Conservation (phyloP, 2,888 invertebrate genomes). For the Lasioglossum figueresi region DNA sequence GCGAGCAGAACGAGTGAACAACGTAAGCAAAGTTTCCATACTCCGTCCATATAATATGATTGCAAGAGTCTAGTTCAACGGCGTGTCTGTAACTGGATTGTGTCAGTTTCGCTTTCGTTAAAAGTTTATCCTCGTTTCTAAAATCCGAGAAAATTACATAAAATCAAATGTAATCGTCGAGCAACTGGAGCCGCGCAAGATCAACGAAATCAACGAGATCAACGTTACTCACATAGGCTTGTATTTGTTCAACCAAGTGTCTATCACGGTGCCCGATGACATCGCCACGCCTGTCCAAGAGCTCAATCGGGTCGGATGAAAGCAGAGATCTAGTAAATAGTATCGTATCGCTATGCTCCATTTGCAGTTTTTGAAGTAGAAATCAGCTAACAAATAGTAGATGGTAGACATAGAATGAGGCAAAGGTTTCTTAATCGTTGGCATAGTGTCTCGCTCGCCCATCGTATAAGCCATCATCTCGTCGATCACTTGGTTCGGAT, state of each 20-base stretch:
- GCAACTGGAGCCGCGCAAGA: neutral
- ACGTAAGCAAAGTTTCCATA: slow-evolving; percentile 95
- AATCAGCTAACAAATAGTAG: slow-evolving; percentile 96
- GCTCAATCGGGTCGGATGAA: slow-evolving; percentile 92
- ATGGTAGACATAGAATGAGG: slow-evolving; percentile 89
- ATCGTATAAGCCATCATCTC: slow-evolving; percentile 89
- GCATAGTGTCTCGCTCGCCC: slow-evolving; percentile 86
- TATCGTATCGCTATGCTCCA: slow-evolving; percentile 90
- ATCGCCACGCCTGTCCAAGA: slow-evolving; percentile 97
- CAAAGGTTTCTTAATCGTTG: slow-evolving; percentile 85
- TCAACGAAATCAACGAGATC: neutral
- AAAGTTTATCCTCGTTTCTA: slow-evolving; percentile 87
- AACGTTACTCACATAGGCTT: slow-evolving; percentile 85
- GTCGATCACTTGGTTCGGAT: slow-evolving; percentile 87
- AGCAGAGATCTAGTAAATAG: slow-evolving; percentile 92
- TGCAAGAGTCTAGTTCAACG: slow-evolving; percentile 89
- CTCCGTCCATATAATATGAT: slow-evolving; percentile 94
- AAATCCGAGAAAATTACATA: slow-evolving; percentile 21
- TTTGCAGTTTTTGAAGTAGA: slow-evolving; percentile 95
- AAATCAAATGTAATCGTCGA: neutral
- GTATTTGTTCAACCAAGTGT: slow-evolving; percentile 91
- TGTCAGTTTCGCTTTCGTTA: slow-evolving; percentile 89
- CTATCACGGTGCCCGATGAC: slow-evolving; percentile 91
- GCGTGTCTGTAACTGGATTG: slow-evolving; percentile 93
- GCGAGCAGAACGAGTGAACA: slow-evolving; percentile 95